These are phyloP conservation scores for Euproctis similis DNA, from an alignment of 2,888 invertebrate species.

Conservation along the genomic window DNA sequence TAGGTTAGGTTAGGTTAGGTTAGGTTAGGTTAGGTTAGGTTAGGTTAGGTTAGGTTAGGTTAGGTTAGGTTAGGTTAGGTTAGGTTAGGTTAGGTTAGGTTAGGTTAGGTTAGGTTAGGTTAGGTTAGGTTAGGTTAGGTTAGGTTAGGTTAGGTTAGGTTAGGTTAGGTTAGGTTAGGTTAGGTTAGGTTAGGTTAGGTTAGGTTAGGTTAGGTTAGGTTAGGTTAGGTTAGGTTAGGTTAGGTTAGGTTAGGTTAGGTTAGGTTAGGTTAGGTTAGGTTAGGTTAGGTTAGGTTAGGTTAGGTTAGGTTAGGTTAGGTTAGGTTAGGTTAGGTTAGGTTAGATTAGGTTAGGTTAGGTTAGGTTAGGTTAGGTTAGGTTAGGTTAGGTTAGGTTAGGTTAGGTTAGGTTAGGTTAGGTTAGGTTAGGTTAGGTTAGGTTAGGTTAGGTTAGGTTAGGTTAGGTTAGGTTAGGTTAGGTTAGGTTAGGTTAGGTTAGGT, in stretches of 20 bases:
- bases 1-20: constrained; percentile 14
- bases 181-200: constrained; percentile 10
- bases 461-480: too few species aligned
- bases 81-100: constrained; percentile 9
- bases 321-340: constrained; percentile 17
- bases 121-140: constrained; percentile 7
- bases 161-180: constrained; percentile 15
- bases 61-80: constrained; percentile 9
- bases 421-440: too few species aligned
- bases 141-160: constrained; percentile 8
- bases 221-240: constrained; percentile 5
- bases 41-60: constrained; percentile 8
- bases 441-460: too few species aligned
- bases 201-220: constrained; percentile 4
- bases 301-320: constrained; percentile 11
- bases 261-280: constrained; percentile 10
- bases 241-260: constrained; percentile 6
- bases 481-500: too few species aligned
- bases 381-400: too few species aligned
- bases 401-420: too few species aligned
- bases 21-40: constrained; percentile 14
- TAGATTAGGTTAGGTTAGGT: too few species aligned
- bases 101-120: constrained; percentile 8
- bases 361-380: too few species aligned
- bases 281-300: constrained; percentile 9